Evolutionary conservation across 2,113 vertebrate species (phyloP), one percentile per base, ranked within the genome.

Genomic region (Lamprologus ornatipinnis): DNA sequence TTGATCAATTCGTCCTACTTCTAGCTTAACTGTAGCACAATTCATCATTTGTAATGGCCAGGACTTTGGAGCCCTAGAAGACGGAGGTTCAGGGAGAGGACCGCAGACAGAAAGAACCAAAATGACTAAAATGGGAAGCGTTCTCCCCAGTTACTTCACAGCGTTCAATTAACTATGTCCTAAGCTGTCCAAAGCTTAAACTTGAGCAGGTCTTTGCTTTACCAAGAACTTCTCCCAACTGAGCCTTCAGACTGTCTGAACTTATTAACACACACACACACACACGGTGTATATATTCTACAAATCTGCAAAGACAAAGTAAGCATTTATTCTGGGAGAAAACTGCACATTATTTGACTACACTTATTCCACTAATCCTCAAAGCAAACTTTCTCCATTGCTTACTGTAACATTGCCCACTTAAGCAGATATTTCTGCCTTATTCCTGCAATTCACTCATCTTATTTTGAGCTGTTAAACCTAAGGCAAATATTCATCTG

Each of bases 1-100:
- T 97, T 96, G 96, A 96, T 97, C 95, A 96, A 96, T 96, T 96
- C 94, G 96, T 96, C 96, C 96, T 96, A 96, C 95, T 97, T 97
- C 94, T 91, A 80, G 87, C 96, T 96, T 95, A 96, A 96, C 96
- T 94, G 92, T 95, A 95, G 93, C 93, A 92, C 96, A 95, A 97
- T 97, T 97, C 95, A 97, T 97, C 97, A 96, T 97, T 93, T 91
- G 92, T 96, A 96, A 96, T 94, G 95, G 91, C 94, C 93, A 91
- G 85, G 94, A 94, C 94, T 93, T 87, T 80, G 86, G 94, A 96
- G 94, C 90, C 57, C 70, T 87, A 73, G 90, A 86, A 93, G 91
- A 92, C 91, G 81, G 84, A 47, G 88, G 93, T 95, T 95, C 93
- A 95, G 92, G 86, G 75, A 84, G 86, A 94, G 49, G 89, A 92